Percentiles rank a stretch among this genome's conserved stretches.
These are phyloP conservation scores for Zelleria hepariella DNA, from an alignment of 2,888 invertebrate genomes.

Conservation along the genomic window DNA sequence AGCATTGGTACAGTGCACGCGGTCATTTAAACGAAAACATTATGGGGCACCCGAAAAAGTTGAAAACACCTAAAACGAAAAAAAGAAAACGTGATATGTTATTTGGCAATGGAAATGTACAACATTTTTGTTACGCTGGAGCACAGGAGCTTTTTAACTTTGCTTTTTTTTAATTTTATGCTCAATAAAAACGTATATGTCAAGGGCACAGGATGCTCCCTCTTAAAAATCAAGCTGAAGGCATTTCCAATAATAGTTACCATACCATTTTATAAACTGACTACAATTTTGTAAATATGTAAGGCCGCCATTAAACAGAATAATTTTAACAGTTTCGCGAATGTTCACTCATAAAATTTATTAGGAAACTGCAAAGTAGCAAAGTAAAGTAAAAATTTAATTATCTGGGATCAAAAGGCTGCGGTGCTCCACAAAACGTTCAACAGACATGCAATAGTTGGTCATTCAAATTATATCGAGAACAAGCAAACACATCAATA, in stretches of 20 bases:
- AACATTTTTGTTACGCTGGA: background rate
- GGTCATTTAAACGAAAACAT: slow-evolving; percentile 71
- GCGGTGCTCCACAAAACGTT: slow-evolving; percentile 28
- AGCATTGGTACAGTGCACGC: slow-evolving; percentile 55
- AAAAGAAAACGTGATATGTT: slow-evolving; percentile 64
- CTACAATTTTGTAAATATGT: too few relatives aligned
- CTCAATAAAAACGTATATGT: too few relatives aligned
- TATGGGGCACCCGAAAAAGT: slow-evolving; percentile 72
- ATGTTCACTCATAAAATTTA: background rate
- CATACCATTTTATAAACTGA: too few relatives aligned
- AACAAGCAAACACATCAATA: background rate
- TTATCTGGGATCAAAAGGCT: slow-evolving; percentile 22
- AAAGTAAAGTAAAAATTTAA: too few relatives aligned
- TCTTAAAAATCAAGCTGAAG: too few relatives aligned
- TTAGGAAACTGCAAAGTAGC: background rate
- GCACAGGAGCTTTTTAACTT: background rate
- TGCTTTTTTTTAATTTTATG: too few relatives aligned
- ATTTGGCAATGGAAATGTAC: slow-evolving; percentile 29
- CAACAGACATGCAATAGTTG: slow-evolving; percentile 44
- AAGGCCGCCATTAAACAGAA: too few relatives aligned
- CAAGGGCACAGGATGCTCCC: too few relatives aligned
- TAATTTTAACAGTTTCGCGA: too few relatives aligned
- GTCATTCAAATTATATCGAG: background rate
- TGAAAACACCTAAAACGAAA: slow-evolving; percentile 73
- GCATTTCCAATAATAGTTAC: too few relatives aligned